Base-by-base conservation (phyloP, 2,888 invertebrate genomes). In the Rotaria magnacalcarata region DNA sequence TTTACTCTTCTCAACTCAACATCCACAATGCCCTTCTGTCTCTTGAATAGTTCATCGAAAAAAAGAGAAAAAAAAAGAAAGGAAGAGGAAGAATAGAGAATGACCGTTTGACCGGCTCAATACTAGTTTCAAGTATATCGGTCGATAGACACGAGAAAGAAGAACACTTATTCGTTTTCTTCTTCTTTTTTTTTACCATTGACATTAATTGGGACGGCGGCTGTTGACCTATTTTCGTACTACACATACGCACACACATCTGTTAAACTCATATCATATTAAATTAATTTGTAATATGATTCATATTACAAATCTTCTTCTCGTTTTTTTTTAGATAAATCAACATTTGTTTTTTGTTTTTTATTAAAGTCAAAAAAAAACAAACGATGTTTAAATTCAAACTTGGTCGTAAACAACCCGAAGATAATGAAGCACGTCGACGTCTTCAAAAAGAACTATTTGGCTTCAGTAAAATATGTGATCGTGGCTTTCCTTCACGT, bases 401-500 rank as follows among this genome's bases (percentile, higher is more conserved):
- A 80, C 43, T 80, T 47, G 24, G 24, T 47, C 43, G 80, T 24
- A 80, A 80, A 47, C 80, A 80, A 47, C 80, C 80, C 0, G 80
- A 80, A 80, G 80, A 80, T n/a, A 80, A 47, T 47, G 80, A 80
- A 80, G 24, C 85, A 34, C 60, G 86, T 5, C 86, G 86, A 16
- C 86, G 86, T 50, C 58, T 86, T 14, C 86, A 86, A 85, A 86
- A 86, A 85, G 86, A 86, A 27, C 54, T 85, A 21, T 86, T 86
- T 41, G 58, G 75, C 41, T 86, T 84, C 16, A 85, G 58, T 41
- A 86, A 86, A 97, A 96, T 96, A 89, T 94, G 95, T 87, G 96
- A 96, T 90, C 97, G 97, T 94, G 97, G 97, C 88, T 98, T 97
- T 92, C 97, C 97, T 34, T 95, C 96, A 92, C 96, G 96, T 92